These are phyloP conservation scores for Cladorhizidae sp. DNA, from an alignment of 37 sponge, comb jelly and placozoan species.

Conservation along the genomic window DNA sequence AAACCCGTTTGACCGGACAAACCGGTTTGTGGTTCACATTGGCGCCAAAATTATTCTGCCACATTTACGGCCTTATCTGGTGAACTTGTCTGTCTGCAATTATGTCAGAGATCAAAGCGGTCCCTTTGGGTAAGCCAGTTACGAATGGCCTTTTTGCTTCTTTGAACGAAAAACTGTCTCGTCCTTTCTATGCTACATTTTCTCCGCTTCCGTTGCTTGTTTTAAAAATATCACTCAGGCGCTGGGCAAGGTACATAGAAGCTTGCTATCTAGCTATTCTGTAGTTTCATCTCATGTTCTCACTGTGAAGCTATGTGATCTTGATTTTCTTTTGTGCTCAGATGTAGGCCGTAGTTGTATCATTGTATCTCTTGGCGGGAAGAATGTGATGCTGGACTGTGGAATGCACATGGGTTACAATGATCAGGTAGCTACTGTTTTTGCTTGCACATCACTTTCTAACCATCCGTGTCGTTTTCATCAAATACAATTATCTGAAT, in stretches of 20 bases:
- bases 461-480: no score
- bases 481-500: no score
- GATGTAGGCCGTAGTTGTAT: constrained; percentile 97
- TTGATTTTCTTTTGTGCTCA: background rate
- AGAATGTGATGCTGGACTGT: constrained; percentile 96
- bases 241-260: constrained; percentile 76
- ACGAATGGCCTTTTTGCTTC: background rate
- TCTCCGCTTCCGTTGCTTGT: background rate
- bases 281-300: background rate
- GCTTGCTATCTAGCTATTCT: constrained; percentile 8
- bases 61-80: background rate
- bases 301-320: no score
- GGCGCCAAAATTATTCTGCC: constrained; percentile 12
- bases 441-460: no score
- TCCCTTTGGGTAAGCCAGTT: constrained; percentile 73
- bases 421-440: constrained; percentile 77
- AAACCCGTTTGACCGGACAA: constrained; percentile 34
- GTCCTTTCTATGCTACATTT: no score
- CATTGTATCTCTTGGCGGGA: constrained; percentile 87
- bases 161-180: background rate
- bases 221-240: constrained; percentile 27
- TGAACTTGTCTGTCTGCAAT: constrained; percentile 21
- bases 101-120: constrained; percentile 83
- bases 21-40: constrained; percentile 41
- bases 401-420: constrained; percentile 99